Evolutionary conservation across 2,113 vertebrate genomes (phyloP), one percentile per base, ranked within the genome.

Genomic region (Thomomys bottae): DNA sequence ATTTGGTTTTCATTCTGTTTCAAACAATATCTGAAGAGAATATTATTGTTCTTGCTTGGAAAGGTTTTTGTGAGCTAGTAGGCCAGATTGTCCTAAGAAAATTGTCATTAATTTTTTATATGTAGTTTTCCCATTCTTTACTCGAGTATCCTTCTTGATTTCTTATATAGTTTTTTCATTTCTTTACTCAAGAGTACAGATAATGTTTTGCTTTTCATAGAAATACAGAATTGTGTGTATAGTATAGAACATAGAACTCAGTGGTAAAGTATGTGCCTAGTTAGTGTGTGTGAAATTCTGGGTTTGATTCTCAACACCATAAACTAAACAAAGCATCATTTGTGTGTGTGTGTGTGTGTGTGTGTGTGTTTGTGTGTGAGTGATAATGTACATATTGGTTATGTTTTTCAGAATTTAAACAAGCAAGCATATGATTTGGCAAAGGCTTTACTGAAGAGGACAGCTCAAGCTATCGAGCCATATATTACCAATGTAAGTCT

Each of bases 351-450:
- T 54, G 18, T 49, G 9, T 49, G 10, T 49, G 45, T 54, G 49
- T 54, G 49, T 54, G 49, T 54, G 49, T 54, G 14, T 54, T 11
- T 54, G 49, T 54, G 49, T 54, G 49, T 54, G 49, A 17, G 49
- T 54, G 14, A 45, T 67, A 84, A 76, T 73, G 30, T 8, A 87
- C 11, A 36, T 75, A 23, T 21, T 89, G 1, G 66, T 95, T 94
- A 36, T 95, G 1, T 64, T 72, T 95, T 97, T 86, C 96, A 99
- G 99, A 99, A 99, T 97, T 98, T 99, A 96, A 99, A 99, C 96
- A 99, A 99, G 95, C 99, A 99, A 98, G 99, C 99, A 0, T 99
- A 99, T 91, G 99, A 99, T 96, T 97, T 99, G 97, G 99, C 99
- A 90, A 99, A 99, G 96, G 99, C 99, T 89, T 97, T 99, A 92